Base-by-base conservation (phyloP, 2,797 vertebrate genomes). In the Momotus momota region DNA sequence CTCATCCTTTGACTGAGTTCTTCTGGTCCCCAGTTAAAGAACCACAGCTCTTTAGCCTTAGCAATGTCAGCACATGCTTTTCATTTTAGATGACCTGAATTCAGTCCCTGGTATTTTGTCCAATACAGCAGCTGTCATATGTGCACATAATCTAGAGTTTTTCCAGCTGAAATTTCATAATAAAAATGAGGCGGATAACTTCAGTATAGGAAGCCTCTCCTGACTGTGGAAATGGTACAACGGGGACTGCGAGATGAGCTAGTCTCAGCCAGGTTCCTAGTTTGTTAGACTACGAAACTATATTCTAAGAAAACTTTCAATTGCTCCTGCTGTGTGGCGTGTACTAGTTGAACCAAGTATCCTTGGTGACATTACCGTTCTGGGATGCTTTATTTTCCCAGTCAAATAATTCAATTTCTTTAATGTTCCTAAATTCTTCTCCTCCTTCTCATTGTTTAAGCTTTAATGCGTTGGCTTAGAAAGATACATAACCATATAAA, bases 11-110 rank as follows among this genome's bases (percentile, higher is more conserved):
- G 35, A 82, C 67, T 82, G 62, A 80, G 60, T 66, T 90, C 40
- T 85, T 54, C 86, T 94, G 74, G 55, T 88, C 60, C 49, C 31
- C 71, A 70, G 74, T 67, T 95, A 41, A 94, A 80, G 78, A 86
- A 58, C 61, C 40, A 25, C 1, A 0, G 66, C n/a, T 72, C 74
- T 80, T 73, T 29, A 88, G 40, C 55, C 78, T 46, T 40, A 73
- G 67, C 38, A 64, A 48, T 70, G 48, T 20, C 57, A 81, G 57
- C 45, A 49, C 45, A 73, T 16, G 27, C 41, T 91, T 87, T 91
- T 71, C 40, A 41, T 10, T 92, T 78, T 11, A 52, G 18, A 71
- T 6, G 20, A 21, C 86, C 64, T 29, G 7, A 95, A 81, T 93
- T 88, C 58, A 48, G 64, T 26, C 65, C 45, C 45, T 16, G 25